Base-by-base conservation (phyloP, 2,888 invertebrate species). In the Drosophila neutralis region DNA sequence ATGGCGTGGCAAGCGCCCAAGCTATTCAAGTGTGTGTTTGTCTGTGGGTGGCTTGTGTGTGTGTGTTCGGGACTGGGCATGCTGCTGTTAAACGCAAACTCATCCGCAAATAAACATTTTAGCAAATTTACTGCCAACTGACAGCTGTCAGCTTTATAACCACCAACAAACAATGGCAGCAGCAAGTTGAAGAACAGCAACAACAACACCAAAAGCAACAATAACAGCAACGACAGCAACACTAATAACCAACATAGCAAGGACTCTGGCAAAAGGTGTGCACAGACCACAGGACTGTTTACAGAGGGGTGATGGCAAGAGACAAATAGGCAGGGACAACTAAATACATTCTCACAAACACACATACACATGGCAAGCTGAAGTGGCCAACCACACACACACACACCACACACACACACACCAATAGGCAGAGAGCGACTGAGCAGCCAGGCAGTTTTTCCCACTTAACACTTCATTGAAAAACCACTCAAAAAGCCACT, bases 381-480 rank as follows among this genome's bases (percentile, higher is more conserved):
- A 78, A 86, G 89, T 83, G 86, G 76, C 61, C 49, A 29, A 24
- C 27, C 54, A 61, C 52, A 54, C 40, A n/a, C 35, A 40, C 35
- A 45, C 66, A 62, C 36, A 40, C 49, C 49, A 74, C 60, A 60
- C 27, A 69, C n/a, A 60, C 45, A 65, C 31, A 31, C 51, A 33
- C 24, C n/a, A 13, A 42, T 35, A 49, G 70, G n/a, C 61, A 49
- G 63, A 56, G 65, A 51, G 49, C 56, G 60, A 61, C 67, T 76
- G 71, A 80, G 77, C 77, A 79, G 69, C 80, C 74, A 59, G 73
- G 71, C 78, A 76, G 81, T 73, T 83, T 82, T 73, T 67, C 85
- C 76, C 89, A 91, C 89, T 91, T 90, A 91, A 83, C 89, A 90
- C 91, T 90, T 91, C 89, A 90, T 90, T 90, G 91, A 89, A 90